phyloP scores from a whole-genome alignment of 2,797 vertebrate species.

The Urocyon cinereoargenteus region DNA sequence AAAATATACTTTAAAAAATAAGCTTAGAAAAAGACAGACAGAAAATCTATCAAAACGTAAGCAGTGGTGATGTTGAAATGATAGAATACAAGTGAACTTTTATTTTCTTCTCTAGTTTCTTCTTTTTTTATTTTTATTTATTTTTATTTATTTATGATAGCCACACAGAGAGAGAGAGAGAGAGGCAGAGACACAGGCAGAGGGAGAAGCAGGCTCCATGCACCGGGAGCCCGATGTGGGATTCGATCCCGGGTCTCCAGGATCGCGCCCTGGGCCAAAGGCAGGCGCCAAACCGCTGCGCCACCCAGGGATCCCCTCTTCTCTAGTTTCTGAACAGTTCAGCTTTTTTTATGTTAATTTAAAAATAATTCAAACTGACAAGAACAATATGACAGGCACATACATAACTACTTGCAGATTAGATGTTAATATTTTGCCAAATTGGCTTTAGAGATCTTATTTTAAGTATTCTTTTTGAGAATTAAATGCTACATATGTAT shows the following conservation, averaged over 20 bases:
- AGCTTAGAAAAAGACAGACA: slow-evolving; percentile 3
- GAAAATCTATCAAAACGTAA: not conserved
- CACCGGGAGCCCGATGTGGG: no score
- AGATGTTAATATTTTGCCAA: not conserved
- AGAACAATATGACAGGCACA: not conserved
- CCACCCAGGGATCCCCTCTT: no score
- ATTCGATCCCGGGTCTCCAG: no score
- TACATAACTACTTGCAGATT: not conserved
- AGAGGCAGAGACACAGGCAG: no score
- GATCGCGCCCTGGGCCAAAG: no score
- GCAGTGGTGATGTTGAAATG: not conserved
- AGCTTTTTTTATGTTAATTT: not conserved
- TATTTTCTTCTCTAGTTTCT: slow-evolving; percentile 13
- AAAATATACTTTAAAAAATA: not conserved
- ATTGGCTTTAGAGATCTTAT: not conserved
- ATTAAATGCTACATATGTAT: not conserved
- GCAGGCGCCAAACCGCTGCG: no score
- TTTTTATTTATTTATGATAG: no score
- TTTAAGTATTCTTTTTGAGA: not conserved
- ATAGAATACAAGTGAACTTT: not conserved
- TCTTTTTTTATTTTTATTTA: no score
- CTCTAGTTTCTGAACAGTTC: not conserved
- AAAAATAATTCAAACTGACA: not conserved
- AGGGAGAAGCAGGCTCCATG: no score
- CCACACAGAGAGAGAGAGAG: no score